Evolutionary conservation across 2,888 invertebrate species (phyloP), one percentile per base, ranked within the genome.

Genomic region (Masnerella sp.): DNA sequence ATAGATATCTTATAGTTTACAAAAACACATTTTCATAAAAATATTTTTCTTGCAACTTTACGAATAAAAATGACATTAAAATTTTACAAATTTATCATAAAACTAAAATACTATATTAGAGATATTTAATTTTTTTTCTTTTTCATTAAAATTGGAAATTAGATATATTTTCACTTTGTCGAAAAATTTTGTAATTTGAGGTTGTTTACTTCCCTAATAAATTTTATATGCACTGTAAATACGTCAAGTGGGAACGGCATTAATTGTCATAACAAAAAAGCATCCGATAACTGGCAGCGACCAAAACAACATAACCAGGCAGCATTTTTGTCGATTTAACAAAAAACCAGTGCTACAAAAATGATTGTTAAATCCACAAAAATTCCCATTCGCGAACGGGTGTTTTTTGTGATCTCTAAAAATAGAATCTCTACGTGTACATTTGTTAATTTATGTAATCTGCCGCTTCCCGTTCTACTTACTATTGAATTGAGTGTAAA

Each of bases 391-490:
- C 36, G 8, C 34, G 15, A 65, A 58, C 61, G 67, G 65, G 34
- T 71, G 67, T 51, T 67, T 74, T 69, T 71, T 74, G 73, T 70
- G 74, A 74, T 74, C 74, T 74, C 70, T 49, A 70, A 69, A 67
- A 74, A 47, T 54, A 70, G 70, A 74, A 74, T 70, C 70, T 74
- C 62, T 71, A 45, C 22, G 67, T 74, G 74, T 67, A 71, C 54
- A 75, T 67, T 56, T 74, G 62, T 65, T 74, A 70, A 65, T 70
- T 70, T 70, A 70, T 70, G 28, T 64, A 62, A 71, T 71, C 20
- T 62, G 67, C 67, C 70, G 65, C 65, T 70, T 71, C 61, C 43
- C 64, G 42, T 47, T 67, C 20, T 70, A 75, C 74, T 75, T 70
- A 75, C 70, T 25, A 67, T 62, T 61, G 54, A 62, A 52, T 75